Base-by-base conservation (phyloP, 2,888 invertebrate species). In the Pristionchus fissidentatus region DNA sequence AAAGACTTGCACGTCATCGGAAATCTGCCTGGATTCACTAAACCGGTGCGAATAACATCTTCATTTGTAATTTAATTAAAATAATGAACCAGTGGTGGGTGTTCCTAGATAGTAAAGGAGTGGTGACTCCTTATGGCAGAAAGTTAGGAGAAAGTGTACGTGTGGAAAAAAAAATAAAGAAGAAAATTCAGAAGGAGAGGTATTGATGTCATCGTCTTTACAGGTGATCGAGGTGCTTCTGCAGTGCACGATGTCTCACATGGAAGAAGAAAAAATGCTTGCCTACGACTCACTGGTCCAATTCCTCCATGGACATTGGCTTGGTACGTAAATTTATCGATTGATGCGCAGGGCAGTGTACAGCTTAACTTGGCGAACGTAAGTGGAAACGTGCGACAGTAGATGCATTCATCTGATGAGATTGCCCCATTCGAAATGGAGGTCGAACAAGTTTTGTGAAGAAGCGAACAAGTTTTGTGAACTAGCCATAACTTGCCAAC, bases 281-380 rank as follows among this genome's bases (percentile, higher is more conserved):
- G 22, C 80, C 13, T 62, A 62, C 46, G 62, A 81, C n/a, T 29
- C 26, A 46, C 32, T 81, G 46, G 62, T 81, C 10, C 60, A 81
- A 13, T 60, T 81, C n/a, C 57, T 57, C 10, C 79, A 79, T 38
- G 8, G 10, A 2, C n/a, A 79, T 22, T 57, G 43, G 55, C 38
- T 55, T 22, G 79, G 57, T 57, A 22, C n/a, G 57, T 3, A 75
- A 22, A 13, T 15, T 22, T 22, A 4, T 22, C 3, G 15, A 52
- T 52, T 52, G n/a, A 52, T 52, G n/a, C n/a, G n/a, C n/a, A n/a
- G n/a, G n/a, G n/a, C n/a, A n/a, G n/a, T n/a, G n/a, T n/a, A n/a
- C n/a, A n/a, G n/a, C n/a, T n/a, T n/a, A n/a, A n/a, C n/a, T n/a
- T n/a, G n/a, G n/a, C n/a, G n/a, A n/a, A n/a, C n/a, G n/a, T n/a